Evolutionary conservation across 2,797 vertebrate species (phyloP), one percentile per base, ranked within the genome.

Genomic region (Neomorphus geoffroyi): DNA sequence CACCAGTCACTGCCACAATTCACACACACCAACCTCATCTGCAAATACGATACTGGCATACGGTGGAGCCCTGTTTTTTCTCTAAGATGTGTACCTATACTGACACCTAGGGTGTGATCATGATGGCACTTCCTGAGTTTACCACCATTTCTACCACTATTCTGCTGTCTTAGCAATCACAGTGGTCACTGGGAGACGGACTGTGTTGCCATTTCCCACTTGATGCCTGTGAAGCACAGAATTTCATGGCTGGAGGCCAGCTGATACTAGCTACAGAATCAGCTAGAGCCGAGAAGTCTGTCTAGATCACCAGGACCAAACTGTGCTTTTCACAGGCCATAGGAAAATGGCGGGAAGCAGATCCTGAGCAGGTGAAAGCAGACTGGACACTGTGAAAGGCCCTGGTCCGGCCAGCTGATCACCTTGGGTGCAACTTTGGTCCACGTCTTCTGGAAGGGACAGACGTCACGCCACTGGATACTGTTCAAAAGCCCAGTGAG

Each of bases 41-140:
- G 18, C 33, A 53, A 33, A 46, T 21, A 22, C 0, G 0, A 13
- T 12, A n/a, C 61, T 39, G 65, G 16, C 54, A 46, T 7, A 6
- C 17, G 35, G 37, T 15, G 57, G 53, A 86, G 19, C 65, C 24
- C 39, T 4, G 33, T 1, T 65, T 67, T 57, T 74, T 41, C 53
- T 79, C 50, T 35, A 54, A 86, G 72, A 75, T 9, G 1, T 9
- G 65, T 88, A 78, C 77, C 70, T 90, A 58, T 51, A 94, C 69
- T 96, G 95, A 96, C 94, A 96, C 91, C 94, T 94, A 95, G 83
- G 92, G 94, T 88, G 48, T 69, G 84, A 43, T 11, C 43, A 33
- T 54, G 66, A 90, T 66, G 88, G 26, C 37, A 23, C 27, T 53
- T 46, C 32, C 50, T 0, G 2, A 80, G 82, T 82, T 94, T 39